A percentile compares a stretch with the other conserved stretches of the same genome.
Conservation (phyloP, 1,140 invertebrate genomes). For the Patella vulgata region DNA sequence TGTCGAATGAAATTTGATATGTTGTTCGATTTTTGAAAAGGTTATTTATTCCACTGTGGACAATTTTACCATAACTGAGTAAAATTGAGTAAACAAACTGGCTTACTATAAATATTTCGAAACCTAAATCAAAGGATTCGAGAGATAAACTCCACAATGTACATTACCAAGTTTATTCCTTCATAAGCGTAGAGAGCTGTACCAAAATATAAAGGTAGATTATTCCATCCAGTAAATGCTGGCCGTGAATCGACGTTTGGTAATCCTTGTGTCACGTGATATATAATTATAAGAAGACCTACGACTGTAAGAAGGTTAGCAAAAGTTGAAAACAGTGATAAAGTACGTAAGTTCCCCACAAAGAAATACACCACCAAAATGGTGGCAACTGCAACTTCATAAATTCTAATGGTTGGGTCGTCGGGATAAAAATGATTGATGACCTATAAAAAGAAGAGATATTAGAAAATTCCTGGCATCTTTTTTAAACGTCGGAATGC, state of each 20-base stretch:
- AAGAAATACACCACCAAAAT: conserved; percentile 54
- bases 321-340: conserved; percentile 83
- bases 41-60: too few relatives aligned
- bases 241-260: conserved; percentile 67
- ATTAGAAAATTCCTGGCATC: not conserved
- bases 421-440: conserved; percentile 22
- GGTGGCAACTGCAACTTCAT: conserved; percentile 39
- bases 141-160: not conserved
- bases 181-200: conserved; percentile 91
- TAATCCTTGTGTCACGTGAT: conserved; percentile 60
- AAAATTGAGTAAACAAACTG: too few relatives aligned
- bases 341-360: conserved; percentile 81
- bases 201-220: conserved; percentile 77
- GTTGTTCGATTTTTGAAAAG: too few relatives aligned
- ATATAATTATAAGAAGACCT: conserved; percentile 64
- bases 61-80: too few relatives aligned
- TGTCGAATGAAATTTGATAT: too few relatives aligned
- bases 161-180: conserved; percentile 77
- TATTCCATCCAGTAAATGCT: conserved; percentile 75
- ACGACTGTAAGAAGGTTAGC: conserved; percentile 72
- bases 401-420: conserved; percentile 32
- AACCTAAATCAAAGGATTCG: too few relatives aligned
- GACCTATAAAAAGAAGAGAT: conserved; percentile 33
- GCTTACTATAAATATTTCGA: too few relatives aligned
- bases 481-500: not conserved